phyloP scores from a whole-genome alignment of 2,113 vertebrate species.

The Hydrochoerus hydrochaeris region DNA sequence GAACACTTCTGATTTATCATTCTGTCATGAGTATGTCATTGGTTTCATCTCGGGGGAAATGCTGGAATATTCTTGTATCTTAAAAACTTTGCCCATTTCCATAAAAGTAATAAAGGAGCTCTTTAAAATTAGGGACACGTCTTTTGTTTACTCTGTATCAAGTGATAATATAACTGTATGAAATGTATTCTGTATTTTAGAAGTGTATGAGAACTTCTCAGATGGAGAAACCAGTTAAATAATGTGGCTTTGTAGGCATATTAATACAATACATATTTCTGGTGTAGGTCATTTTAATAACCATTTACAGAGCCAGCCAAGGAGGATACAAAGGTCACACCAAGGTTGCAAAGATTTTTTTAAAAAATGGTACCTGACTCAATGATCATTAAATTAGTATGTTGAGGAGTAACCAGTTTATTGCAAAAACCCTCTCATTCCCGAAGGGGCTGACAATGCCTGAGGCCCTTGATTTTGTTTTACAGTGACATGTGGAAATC shows the following conservation, averaged over 20 bases:
- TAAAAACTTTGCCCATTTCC: conserved; percentile 26
- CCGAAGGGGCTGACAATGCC: neutral
- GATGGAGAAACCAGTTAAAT: neutral
- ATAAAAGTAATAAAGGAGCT: neutral
- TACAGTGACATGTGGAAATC: neutral
- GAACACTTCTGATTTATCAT: neutral
- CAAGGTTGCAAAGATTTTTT: neutral
- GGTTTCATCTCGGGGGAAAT: neutral
- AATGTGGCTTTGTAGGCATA: neutral
- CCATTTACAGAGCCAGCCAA: neutral
- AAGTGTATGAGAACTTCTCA: neutral
- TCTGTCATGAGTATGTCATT: neutral
- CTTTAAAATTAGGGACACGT: neutral
- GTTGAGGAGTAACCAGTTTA: conserved; percentile 9
- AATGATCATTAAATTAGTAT: neutral
- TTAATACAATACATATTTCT: neutral
- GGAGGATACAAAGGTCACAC: neutral
- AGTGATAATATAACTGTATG: neutral
- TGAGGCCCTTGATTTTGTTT: neutral
- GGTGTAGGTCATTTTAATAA: neutral
- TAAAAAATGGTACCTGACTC: neutral
- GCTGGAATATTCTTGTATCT: neutral
- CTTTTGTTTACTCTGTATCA: neutral
- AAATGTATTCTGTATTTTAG: neutral
- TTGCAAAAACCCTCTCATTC: neutral